phyloP scores from a whole-genome alignment of 2,888 invertebrate species.

The Prenolepis imparis region DNA sequence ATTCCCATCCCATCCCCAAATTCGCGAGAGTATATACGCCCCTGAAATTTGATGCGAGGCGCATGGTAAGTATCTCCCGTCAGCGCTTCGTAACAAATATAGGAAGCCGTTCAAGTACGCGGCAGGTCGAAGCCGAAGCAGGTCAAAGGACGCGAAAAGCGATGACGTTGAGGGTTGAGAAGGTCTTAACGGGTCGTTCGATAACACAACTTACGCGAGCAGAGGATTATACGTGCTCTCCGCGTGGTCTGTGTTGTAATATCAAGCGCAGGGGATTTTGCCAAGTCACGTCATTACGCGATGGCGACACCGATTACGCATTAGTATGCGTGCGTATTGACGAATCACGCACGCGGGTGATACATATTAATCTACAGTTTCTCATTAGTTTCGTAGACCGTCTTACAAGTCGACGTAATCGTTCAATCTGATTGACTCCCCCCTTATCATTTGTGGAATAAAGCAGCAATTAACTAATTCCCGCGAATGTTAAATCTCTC shows the following conservation, averaged over 20 bases:
- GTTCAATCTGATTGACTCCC: slow-evolving; percentile 24
- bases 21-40: neutral
- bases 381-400: slow-evolving; percentile 39
- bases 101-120: neutral
- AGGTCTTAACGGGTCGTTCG: slow-evolving; percentile 55
- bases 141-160: neutral
- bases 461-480: slow-evolving; percentile 20
- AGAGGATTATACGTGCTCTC: slow-evolving; percentile 60
- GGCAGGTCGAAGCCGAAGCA: neutral
- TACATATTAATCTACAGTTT: slow-evolving; percentile 39
- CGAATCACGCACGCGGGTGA: slow-evolving; percentile 10
- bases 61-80: neutral
- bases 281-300: slow-evolving; percentile 47
- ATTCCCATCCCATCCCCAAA: neutral
- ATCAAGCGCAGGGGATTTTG: slow-evolving; percentile 27
- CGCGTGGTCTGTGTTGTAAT: slow-evolving; percentile 38
- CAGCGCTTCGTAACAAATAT: neutral
- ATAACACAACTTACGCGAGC: slow-evolving; percentile 57
- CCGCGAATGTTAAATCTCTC: neutral
- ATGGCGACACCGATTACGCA: neutral
- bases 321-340: slow-evolving; percentile 12
- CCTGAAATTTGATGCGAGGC: neutral
- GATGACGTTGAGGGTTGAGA: slow-evolving; percentile 21
- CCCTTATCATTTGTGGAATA: slow-evolving; percentile 14
- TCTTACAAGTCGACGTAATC: slow-evolving; percentile 28